Conservation (phyloP, 1,140 invertebrate genomes). For the Drosophila ironensis region DNA sequence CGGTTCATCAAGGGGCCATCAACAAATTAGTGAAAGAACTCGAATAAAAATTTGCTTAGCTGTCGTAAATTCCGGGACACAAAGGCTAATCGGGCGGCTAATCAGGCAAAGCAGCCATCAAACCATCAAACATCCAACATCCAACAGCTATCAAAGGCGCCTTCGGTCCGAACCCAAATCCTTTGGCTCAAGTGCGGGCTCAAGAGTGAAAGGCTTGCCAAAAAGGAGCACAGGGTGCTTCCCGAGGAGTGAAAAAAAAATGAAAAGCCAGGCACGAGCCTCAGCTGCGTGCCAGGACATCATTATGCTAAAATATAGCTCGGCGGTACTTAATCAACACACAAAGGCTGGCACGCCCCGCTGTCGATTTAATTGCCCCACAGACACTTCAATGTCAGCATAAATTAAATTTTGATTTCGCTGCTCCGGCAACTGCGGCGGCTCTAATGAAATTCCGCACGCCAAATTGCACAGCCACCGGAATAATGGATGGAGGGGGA, state of each 20-base stretch:
- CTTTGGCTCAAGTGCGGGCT: slow-evolving; percentile 17
- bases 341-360: slow-evolving; percentile 27
- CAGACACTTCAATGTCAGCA: slow-evolving; percentile 73
- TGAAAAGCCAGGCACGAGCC: not conserved
- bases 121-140: slow-evolving; percentile 11
- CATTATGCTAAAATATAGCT: slow-evolving; percentile 54
- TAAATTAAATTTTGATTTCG: slow-evolving; percentile 75
- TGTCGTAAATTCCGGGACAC: slow-evolving; percentile 39
- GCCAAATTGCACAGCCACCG: slow-evolving; percentile 47
- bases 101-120: slow-evolving; percentile 23
- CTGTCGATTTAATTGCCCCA: slow-evolving; percentile 66
- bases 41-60: slow-evolving; percentile 44
- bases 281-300: slow-evolving; percentile 41
- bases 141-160: slow-evolving; percentile 29
- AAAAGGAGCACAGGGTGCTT: not conserved
- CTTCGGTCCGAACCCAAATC: slow-evolving; percentile 31
- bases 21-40: slow-evolving; percentile 25
- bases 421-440: slow-evolving; percentile 16
- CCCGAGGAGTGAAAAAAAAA: not conserved
- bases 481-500: too few relatives aligned
- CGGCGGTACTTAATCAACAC: slow-evolving; percentile 52
- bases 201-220: slow-evolving; percentile 9
- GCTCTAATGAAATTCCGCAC: slow-evolving; percentile 62
- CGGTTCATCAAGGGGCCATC: slow-evolving; percentile 37
- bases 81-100: slow-evolving; percentile 41